Evolutionary conservation across 1,140 invertebrate genomes (phyloP).

Genomic region (Bombus difficillimus): DNA sequence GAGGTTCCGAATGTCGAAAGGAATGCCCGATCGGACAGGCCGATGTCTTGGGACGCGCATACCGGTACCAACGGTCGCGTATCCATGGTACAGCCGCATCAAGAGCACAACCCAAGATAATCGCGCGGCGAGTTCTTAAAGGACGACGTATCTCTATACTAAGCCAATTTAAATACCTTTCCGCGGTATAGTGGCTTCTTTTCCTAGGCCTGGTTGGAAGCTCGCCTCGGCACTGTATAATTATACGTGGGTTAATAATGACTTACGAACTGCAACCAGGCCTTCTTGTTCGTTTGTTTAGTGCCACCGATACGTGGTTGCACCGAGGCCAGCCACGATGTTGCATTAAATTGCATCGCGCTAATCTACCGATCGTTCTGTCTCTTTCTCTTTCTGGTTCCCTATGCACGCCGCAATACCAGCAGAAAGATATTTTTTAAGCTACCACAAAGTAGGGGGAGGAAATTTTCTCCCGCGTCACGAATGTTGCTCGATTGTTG

Average conservation of each 20-base stretch:
- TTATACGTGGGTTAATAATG: constrained; percentile 68
- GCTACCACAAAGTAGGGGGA: background rate
- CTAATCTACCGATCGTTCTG: constrained; percentile 48
- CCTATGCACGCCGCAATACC: constrained; percentile 31
- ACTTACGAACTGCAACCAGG: constrained; percentile 62
- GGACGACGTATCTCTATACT: constrained; percentile 51
- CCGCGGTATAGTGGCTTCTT: constrained; percentile 52
- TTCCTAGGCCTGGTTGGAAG: constrained; percentile 42
- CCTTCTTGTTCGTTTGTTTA: constrained; percentile 63
- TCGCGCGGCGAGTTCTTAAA: constrained; percentile 63
- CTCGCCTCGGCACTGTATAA: constrained; percentile 51
- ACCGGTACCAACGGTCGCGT: constrained; percentile 4
- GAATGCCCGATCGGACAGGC: constrained; percentile 40
- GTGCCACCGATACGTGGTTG: constrained; percentile 49
- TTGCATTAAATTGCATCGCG: constrained; percentile 61
- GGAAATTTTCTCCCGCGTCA: constrained; percentile 16
- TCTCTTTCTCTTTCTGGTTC: background rate
- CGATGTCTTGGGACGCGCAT: constrained; percentile 39
- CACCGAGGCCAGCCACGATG: constrained; percentile 29
- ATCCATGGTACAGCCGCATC: background rate
- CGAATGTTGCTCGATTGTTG: constrained; percentile 33
- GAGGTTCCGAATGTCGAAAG: constrained; percentile 31
- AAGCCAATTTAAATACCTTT: constrained; percentile 68
- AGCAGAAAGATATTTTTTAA: background rate
- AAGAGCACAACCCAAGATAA: constrained; percentile 55